phyloP scores from a whole-genome alignment of 2,113 vertebrate species.

The Hippocampus comes region DNA sequence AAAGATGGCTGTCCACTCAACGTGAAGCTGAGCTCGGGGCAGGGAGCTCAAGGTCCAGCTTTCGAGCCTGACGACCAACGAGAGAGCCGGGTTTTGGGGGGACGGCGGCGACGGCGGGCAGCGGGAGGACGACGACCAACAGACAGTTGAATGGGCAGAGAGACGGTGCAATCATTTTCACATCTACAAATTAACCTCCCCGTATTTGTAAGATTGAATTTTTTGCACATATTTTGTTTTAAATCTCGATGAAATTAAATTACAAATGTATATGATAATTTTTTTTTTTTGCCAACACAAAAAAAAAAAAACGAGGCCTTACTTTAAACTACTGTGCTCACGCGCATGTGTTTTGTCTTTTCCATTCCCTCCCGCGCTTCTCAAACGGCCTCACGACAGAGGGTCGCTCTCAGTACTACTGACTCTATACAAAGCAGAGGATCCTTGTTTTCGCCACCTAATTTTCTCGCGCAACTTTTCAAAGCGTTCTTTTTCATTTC shows the following conservation, averaged over 20 bases:
- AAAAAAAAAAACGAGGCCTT: constrained; percentile 80
- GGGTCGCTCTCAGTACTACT: constrained; percentile 94
- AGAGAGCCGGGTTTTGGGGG: constrained; percentile 8
- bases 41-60: constrained; percentile 29
- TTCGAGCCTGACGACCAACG: constrained; percentile 21
- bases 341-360: constrained; percentile 69
- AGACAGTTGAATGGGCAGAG: background rate
- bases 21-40: constrained; percentile 68
- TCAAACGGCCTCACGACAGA: constrained; percentile 41
- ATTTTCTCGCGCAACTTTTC: constrained; percentile 62
- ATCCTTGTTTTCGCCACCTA: constrained; percentile 60
- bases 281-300: constrained; percentile 80
- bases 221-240: constrained; percentile 74
- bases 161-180: constrained; percentile 33
- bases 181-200: constrained; percentile 59
- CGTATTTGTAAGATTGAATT: constrained; percentile 68
- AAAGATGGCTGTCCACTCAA: constrained; percentile 80
- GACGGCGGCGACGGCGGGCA: background rate
- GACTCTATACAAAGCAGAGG: constrained; percentile 86
- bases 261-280: constrained; percentile 66
- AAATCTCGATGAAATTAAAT: constrained; percentile 65
- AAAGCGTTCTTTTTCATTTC: constrained; percentile 69
- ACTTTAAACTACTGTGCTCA: constrained; percentile 77
- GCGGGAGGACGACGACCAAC: background rate
- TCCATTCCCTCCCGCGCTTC: constrained; percentile 11